These are phyloP conservation scores for Drosophila formosana DNA, from an alignment of 2,888 invertebrate species.

Conservation along the genomic window DNA sequence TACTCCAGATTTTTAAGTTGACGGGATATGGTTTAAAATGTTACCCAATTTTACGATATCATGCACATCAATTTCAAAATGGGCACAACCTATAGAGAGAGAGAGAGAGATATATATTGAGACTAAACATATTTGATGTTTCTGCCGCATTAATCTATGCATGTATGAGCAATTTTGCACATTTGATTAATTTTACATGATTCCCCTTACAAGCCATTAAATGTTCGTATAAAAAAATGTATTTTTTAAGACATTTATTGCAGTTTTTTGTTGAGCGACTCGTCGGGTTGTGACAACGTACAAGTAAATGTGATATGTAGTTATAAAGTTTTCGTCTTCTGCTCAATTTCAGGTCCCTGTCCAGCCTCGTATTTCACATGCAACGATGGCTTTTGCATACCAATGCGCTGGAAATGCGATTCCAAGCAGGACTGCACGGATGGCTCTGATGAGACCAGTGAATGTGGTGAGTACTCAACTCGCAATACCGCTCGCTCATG, in stretches of 20 bases:
- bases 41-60: no score
- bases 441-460: constrained; percentile 87
- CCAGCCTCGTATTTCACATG: constrained; percentile 82
- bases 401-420: constrained; percentile 87
- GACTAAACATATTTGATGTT: no score
- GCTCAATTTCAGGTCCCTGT: constrained; percentile 78
- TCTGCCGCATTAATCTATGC: background rate
- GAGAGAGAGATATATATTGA: no score
- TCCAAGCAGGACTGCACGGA: constrained; percentile 87
- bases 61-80: no score
- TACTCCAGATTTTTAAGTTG: no score
- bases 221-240: background rate
- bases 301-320: constrained; percentile 19
- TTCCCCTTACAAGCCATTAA: background rate
- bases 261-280: background rate
- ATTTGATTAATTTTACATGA: constrained; percentile 3
- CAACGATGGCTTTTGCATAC: constrained; percentile 87
- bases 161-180: background rate
- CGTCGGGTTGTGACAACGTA: constrained; percentile 3
- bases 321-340: constrained; percentile 39
- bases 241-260: background rate
- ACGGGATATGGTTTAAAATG: no score
- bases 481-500: background rate
- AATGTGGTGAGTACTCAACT: constrained; percentile 86
- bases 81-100: no score